phyloP scores from a whole-genome alignment of 2,113 vertebrate genomes.

The Poeciliopsis retropinna region DNA sequence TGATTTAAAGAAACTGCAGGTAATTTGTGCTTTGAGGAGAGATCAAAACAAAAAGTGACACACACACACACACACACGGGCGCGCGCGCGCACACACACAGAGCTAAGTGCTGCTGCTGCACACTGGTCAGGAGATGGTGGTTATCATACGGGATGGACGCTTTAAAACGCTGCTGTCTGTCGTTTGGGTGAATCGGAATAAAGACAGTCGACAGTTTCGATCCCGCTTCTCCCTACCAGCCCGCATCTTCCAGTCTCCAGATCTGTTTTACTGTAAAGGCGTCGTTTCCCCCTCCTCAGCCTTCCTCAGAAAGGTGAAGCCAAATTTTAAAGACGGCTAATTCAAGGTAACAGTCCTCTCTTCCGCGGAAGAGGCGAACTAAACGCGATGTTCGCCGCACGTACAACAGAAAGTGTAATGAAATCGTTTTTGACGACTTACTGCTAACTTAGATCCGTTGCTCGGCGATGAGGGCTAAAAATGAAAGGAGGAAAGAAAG shows the following conservation, averaged over 20 bases:
- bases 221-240: background rate
- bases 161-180: background rate
- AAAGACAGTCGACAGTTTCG: background rate
- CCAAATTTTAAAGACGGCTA: background rate
- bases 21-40: slow-evolving; percentile 42
- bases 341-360: background rate
- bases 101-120: background rate
- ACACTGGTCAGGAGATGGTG: background rate
- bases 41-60: slow-evolving; percentile 61
- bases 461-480: slow-evolving; percentile 53
- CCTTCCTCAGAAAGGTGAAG: background rate
- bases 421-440: slow-evolving; percentile 72
- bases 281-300: background rate
- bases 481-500: slow-evolving; percentile 66
- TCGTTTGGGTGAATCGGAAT: background rate
- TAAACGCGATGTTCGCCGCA: slow-evolving; percentile 4
- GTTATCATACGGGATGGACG: background rate
- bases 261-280: background rate
- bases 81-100: slow-evolving; percentile 1
- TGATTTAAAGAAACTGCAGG: slow-evolving; percentile 39
- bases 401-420: slow-evolving; percentile 9
- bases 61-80: slow-evolving; percentile 31
- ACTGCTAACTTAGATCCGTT: slow-evolving; percentile 82
- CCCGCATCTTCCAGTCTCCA: background rate
- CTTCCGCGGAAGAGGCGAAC: slow-evolving; percentile 2